Conservation (phyloP, 2,113 vertebrate genomes). For the Serinus canaria region DNA sequence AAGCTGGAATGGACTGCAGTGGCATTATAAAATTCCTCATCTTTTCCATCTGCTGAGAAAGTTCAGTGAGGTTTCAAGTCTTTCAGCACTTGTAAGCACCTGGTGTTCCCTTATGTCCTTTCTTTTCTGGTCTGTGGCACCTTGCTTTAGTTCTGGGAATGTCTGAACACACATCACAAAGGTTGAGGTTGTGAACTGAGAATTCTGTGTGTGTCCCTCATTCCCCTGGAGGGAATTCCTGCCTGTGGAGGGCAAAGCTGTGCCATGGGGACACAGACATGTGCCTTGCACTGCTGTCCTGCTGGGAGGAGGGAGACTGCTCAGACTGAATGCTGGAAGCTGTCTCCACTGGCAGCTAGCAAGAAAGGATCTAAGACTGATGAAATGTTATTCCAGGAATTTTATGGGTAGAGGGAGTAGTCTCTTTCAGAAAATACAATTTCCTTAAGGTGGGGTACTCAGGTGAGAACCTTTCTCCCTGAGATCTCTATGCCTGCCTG, state of each 20-base stretch:
- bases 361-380: not conserved
- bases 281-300: not conserved
- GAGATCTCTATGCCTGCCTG: not conserved
- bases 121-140: not conserved
- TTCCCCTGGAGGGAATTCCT: not conserved
- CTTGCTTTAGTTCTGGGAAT: not conserved
- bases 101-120: not conserved
- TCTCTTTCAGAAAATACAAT: not conserved
- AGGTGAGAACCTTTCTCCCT: not conserved
- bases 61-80: not conserved
- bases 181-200: not conserved
- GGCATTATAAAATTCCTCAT: not conserved
- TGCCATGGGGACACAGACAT: accelerated
- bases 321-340: not conserved
- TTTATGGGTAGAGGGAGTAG: not conserved
- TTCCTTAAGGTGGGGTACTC: not conserved
- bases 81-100: not conserved
- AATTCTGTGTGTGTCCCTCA: not conserved
- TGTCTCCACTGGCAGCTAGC: not conserved
- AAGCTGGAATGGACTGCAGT: not conserved
- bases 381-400: not conserved
- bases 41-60: not conserved
- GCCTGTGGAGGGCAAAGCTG: not conserved
- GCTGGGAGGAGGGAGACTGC: not conserved
- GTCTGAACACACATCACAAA: not conserved